Evolutionary conservation across 2,113 vertebrate genomes (phyloP).

Genomic region (Sphaerodactylus townsendi): DNA sequence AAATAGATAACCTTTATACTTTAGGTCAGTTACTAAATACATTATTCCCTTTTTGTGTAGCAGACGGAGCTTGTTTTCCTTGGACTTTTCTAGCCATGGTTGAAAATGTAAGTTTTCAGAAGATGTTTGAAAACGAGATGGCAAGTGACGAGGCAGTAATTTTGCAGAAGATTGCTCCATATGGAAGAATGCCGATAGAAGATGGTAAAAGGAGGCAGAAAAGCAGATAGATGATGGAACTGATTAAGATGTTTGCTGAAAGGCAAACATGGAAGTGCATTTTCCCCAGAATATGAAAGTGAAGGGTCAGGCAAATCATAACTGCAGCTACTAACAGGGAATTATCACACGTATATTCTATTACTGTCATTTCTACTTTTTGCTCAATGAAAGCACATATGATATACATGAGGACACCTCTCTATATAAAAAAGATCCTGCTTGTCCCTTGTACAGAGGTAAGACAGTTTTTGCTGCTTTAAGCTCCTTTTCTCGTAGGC

Average conservation of each 20-base stretch:
- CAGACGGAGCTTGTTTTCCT: conserved; percentile 57
- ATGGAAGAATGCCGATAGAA: conserved; percentile 51
- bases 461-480: no score
- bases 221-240: neutral
- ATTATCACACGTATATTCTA: neutral
- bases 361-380: neutral
- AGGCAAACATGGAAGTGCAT: neutral
- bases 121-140: conserved; percentile 52
- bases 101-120: conserved; percentile 59
- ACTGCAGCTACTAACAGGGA: no score
- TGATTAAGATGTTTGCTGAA: neutral
- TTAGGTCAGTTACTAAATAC: conserved; percentile 57
- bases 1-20: conserved; percentile 46
- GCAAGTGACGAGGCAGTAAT: conserved; percentile 60
- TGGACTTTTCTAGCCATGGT: conserved; percentile 57
- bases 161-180: conserved; percentile 51
- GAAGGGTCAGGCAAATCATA: no score
- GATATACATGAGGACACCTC: no score
- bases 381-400: neutral
- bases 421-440: no score
- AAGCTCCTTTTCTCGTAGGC: no score
- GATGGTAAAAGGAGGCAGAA: conserved; percentile 5
- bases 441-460: no score
- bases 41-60: conserved; percentile 50
- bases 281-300: neutral